Evolutionary conservation across 2,888 invertebrate genomes (phyloP).

Genomic region (Iselma pallidipennis): DNA sequence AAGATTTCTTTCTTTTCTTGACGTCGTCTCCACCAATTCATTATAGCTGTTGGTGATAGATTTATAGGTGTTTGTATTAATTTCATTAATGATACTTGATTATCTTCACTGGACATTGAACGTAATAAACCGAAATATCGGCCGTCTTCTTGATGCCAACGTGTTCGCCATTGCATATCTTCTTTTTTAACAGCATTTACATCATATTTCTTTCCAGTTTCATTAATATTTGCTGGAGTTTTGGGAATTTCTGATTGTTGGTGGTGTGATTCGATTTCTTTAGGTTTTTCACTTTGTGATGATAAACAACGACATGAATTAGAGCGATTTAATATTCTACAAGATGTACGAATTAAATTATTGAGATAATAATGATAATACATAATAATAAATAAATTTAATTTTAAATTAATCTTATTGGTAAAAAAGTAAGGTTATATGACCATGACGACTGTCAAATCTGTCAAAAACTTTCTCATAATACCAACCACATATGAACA

Average conservation of each 20-base stretch:
- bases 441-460: too few species aligned
- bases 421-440: too few species aligned
- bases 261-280: not conserved
- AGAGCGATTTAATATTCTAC: not conserved
- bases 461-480: too few species aligned
- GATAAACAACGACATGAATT: not conserved
- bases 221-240: not conserved
- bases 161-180: slow-evolving; percentile 66
- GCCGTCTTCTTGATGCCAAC: slow-evolving; percentile 62
- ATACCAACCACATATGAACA: too few species aligned
- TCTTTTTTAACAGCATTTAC: slow-evolving; percentile 30
- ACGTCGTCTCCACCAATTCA: slow-evolving; percentile 62
- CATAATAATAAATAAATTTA: too few species aligned
- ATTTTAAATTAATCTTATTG: too few species aligned
- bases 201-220: slow-evolving; percentile 18
- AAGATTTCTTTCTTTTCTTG: slow-evolving; percentile 59
- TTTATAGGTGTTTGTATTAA: slow-evolving; percentile 57
- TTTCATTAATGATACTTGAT: slow-evolving; percentile 57
- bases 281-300: not conserved
- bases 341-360: not conserved
- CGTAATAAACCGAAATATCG: slow-evolving; percentile 64
- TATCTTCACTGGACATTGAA: slow-evolving; percentile 60
- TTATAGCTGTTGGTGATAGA: slow-evolving; percentile 58
- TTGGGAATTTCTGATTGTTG: not conserved
- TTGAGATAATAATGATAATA: too few species aligned